Evolutionary conservation across 2,888 invertebrate species (phyloP).

Genomic region (Latrodectus hesperus): DNA sequence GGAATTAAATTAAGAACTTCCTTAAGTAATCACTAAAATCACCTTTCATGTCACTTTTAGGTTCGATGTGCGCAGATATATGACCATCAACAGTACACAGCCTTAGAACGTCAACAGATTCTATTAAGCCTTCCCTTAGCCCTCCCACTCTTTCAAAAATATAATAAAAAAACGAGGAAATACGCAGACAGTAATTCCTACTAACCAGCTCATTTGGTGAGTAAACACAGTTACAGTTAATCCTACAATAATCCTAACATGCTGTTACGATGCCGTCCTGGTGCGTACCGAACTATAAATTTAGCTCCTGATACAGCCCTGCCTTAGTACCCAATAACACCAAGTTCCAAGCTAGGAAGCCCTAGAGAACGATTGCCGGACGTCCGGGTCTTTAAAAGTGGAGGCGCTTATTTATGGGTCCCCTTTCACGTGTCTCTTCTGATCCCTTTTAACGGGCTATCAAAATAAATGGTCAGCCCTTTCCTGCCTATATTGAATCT

Average conservation of each 20-base stretch:
- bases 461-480: slow-evolving; percentile 57
- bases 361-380: slow-evolving; percentile 46
- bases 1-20: no score
- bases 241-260: slow-evolving; percentile 48
- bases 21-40: no score
- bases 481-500: slow-evolving; percentile 20
- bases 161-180: slow-evolving; percentile 21
- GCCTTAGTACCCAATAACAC: slow-evolving; percentile 50
- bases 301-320: slow-evolving; percentile 19
- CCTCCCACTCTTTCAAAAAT: background rate
- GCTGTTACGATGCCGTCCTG: slow-evolving; percentile 25
- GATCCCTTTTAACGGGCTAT: slow-evolving; percentile 62
- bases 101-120: no score
- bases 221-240: slow-evolving; percentile 59
- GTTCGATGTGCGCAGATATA: no score
- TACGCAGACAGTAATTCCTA: slow-evolving; percentile 24
- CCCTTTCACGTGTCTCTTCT: slow-evolving; percentile 40
- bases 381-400: slow-evolving; percentile 40
- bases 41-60: no score
- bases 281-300: slow-evolving; percentile 31
- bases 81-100: no score
- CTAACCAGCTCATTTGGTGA: slow-evolving; percentile 41
- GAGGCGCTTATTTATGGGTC: slow-evolving; percentile 55
- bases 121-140: no score
- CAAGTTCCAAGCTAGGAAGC: slow-evolving; percentile 20